Conservation (phyloP, 2,797 vertebrate species). For the Pangasius macronema region DNA sequence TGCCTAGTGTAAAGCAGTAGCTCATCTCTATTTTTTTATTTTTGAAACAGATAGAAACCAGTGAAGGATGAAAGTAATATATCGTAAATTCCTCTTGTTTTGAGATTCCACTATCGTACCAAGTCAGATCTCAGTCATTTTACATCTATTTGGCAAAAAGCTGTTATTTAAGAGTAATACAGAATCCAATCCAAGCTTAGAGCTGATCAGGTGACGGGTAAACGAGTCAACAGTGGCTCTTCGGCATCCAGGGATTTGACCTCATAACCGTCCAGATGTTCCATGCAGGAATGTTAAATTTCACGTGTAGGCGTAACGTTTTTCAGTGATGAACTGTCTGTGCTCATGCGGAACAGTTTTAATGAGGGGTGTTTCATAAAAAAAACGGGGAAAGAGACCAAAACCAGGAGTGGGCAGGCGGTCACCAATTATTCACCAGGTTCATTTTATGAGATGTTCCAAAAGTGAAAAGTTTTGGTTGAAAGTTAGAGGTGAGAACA, state of each 20-base stretch:
- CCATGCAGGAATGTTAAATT: neutral
- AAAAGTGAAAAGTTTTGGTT: neutral
- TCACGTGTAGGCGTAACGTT: neutral
- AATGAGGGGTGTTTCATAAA: neutral
- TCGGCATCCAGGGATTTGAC: neutral
- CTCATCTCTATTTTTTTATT: neutral
- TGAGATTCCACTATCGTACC: neutral
- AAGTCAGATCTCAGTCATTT: neutral
- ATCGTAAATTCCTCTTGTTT: neutral
- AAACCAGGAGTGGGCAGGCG: neutral
- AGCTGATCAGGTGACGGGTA: neutral
- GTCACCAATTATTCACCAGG: conserved; percentile 2
- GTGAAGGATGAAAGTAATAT: neutral
- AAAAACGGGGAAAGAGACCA: neutral
- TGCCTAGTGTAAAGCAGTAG: neutral
- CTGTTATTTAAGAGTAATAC: neutral
- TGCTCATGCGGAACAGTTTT: neutral
- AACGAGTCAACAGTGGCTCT: neutral
- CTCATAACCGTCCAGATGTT: neutral
- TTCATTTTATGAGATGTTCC: neutral
- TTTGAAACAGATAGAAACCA: neutral
- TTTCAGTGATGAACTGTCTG: neutral
- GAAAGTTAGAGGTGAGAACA: neutral
- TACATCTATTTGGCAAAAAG: neutral
- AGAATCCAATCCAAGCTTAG: neutral